Percentiles rank a stretch among this genome's conserved stretches.
phyloP scores from a whole-genome alignment of 2,888 invertebrate genomes.

The Fabriciana adippe region DNA sequence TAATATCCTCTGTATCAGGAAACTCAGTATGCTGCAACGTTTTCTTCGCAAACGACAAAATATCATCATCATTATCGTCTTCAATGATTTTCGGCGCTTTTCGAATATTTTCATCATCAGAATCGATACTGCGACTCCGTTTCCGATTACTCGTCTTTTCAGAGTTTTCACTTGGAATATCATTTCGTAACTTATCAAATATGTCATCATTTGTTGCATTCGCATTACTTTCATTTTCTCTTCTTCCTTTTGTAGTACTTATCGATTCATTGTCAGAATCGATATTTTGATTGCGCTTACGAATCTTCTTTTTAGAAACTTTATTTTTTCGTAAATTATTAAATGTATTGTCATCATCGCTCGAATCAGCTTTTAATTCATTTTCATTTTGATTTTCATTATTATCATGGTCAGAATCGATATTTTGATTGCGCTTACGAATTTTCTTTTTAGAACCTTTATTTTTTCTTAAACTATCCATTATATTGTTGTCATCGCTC shows the following conservation, averaged over 20 bases:
- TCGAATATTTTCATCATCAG: conserved; percentile 50
- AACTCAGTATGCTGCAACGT: conserved; percentile 65
- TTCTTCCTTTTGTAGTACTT: neutral
- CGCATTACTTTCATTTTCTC: neutral
- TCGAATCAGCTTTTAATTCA: conserved; percentile 37
- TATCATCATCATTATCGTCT: conserved; percentile 61
- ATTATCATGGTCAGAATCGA: conserved; percentile 19
- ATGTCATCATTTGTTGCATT: conserved; percentile 5
- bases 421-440: conserved; percentile 14
- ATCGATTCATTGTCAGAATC: conserved; percentile 5
- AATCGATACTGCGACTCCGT: conserved; percentile 62
- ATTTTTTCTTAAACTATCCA: conserved; percentile 69
- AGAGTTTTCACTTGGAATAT: conserved; percentile 9
- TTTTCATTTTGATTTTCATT: conserved; percentile 26
- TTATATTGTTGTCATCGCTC: conserved; percentile 63
- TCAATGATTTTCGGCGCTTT: conserved; percentile 31
- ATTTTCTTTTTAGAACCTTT: neutral
- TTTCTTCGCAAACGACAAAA: conserved; percentile 72
- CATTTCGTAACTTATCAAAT: conserved; percentile 11
- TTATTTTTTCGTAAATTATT: conserved; percentile 66
- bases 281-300: neutral
- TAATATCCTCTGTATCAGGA: conserved; percentile 70
- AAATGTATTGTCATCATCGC: conserved; percentile 66
- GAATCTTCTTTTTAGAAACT: neutral
- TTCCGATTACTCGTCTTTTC: conserved; percentile 53